Percentiles rank a stretch among this genome's conserved stretches.
These are phyloP conservation scores for Siniperca undulata DNA, from an alignment of 2,797 vertebrate species.

Conservation along the genomic window DNA sequence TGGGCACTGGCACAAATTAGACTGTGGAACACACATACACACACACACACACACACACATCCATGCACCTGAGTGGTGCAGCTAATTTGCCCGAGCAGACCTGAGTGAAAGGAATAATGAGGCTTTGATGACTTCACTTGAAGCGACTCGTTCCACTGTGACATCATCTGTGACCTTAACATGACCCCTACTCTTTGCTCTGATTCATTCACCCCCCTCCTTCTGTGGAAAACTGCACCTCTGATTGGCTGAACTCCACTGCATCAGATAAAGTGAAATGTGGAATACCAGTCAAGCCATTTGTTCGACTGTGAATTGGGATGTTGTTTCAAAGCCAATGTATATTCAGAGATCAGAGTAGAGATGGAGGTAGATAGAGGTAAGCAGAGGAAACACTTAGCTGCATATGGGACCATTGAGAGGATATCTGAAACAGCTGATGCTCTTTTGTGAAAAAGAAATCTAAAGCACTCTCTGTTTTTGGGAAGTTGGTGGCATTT, in stretches of 20 bases:
- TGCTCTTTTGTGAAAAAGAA: slow-evolving; percentile 12
- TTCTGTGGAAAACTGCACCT: slow-evolving; percentile 25
- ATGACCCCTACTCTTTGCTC: slow-evolving; percentile 49
- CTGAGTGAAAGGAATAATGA: slow-evolving; percentile 77
- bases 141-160: slow-evolving; percentile 48
- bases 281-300: slow-evolving; percentile 6
- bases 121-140: slow-evolving; percentile 76
- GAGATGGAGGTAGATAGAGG: background rate
- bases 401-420: slow-evolving; percentile 23
- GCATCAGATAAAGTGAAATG: slow-evolving; percentile 23
- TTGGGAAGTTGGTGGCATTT: background rate
- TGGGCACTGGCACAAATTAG: slow-evolving; percentile 50
- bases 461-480: slow-evolving; percentile 9
- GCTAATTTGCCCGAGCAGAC: slow-evolving; percentile 70
- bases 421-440: slow-evolving; percentile 30
- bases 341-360: background rate
- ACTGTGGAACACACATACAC: slow-evolving; percentile 29
- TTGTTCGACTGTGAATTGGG: slow-evolving; percentile 19
- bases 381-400: slow-evolving; percentile 11
- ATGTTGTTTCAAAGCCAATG: background rate
- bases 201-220: slow-evolving; percentile 37
- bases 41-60: slow-evolving; percentile 18
- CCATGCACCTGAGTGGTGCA: slow-evolving; percentile 56
- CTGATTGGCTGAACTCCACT: slow-evolving; percentile 50
- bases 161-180: slow-evolving; percentile 68